These are phyloP conservation scores for Netelia virgata DNA, from an alignment of 2,888 invertebrate species.

Conservation along the genomic window DNA sequence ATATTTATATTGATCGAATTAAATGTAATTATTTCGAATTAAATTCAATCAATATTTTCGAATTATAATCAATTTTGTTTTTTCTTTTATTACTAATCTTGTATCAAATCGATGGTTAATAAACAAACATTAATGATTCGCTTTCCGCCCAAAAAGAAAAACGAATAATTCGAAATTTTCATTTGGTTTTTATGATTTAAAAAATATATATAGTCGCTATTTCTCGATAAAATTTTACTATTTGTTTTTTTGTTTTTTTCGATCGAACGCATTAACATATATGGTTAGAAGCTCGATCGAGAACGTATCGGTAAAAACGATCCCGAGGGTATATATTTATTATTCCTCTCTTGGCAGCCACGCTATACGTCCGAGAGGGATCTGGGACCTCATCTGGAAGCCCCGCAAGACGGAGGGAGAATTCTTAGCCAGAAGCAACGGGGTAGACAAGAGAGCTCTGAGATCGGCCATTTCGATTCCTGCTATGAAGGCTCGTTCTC, in stretches of 20 bases:
- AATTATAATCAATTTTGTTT: no score
- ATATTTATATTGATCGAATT: no score
- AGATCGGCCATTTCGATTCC: constrained; percentile 66
- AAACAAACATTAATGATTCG: no score
- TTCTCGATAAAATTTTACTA: constrained; percentile 17
- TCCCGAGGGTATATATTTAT: constrained; percentile 34
- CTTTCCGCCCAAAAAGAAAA: no score
- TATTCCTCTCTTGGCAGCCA: constrained; percentile 26
- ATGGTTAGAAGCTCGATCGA: constrained; percentile 44
- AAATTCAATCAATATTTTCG: no score
- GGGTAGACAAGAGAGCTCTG: constrained; percentile 56
- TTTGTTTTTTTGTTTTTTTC: neutral
- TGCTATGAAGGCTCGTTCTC: constrained; percentile 40
- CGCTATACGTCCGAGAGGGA: constrained; percentile 29
- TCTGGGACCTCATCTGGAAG: constrained; percentile 40
- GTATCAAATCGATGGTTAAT: no score
- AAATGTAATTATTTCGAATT: no score
- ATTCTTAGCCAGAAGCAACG: constrained; percentile 57
- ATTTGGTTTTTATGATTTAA: no score
- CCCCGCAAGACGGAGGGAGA: constrained; percentile 29
- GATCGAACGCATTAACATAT: constrained; percentile 44
- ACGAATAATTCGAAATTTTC: no score
- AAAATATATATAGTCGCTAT: neutral
- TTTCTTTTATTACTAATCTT: no score
- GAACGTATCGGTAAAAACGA: constrained; percentile 25